These are phyloP conservation scores for Leptosomus discolor DNA, from an alignment of 2,113 vertebrate species.

Conservation along the genomic window DNA sequence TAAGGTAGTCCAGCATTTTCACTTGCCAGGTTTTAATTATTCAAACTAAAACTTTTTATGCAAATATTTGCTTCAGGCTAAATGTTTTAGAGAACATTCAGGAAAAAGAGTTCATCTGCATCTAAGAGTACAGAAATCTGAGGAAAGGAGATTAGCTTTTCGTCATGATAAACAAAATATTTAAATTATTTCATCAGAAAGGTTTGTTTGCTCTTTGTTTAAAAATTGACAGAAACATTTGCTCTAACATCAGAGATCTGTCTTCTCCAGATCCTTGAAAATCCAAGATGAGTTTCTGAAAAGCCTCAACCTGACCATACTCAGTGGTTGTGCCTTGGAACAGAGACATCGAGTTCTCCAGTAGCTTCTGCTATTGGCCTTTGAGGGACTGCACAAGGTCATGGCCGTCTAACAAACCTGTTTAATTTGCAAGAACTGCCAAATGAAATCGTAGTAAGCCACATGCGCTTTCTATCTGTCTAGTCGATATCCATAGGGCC, in stretches of 20 bases:
- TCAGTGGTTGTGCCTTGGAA: not conserved
- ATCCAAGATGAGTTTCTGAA: not conserved
- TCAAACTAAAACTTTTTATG: constrained; percentile 21
- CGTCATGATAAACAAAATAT: not conserved
- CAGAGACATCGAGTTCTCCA: not conserved
- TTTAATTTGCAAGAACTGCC: not conserved
- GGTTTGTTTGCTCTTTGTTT: not conserved
- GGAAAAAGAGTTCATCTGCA: not conserved
- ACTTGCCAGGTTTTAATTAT: constrained; percentile 51
- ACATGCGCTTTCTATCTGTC: rapidly evolving
- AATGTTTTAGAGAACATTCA: constrained; percentile 17
- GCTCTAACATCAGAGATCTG: not conserved
- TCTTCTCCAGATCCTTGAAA: not conserved
- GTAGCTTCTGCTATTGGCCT: not conserved
- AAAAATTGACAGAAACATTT: not conserved
- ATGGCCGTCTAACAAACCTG: not conserved
- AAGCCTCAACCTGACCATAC: rapidly evolving
- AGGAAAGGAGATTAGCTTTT: not conserved
- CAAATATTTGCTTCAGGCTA: constrained; percentile 33
- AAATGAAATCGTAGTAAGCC: not conserved
- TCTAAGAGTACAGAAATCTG: not conserved
- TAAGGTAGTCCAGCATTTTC: constrained; percentile 39
- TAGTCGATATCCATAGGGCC: too few relatives aligned
- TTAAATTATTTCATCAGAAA: not conserved
- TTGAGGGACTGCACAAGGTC: not conserved